Evolutionary conservation across 2,113 vertebrate genomes (phyloP), one percentile per base, ranked within the genome.

Genomic region (Syrrhaptes paradoxus): DNA sequence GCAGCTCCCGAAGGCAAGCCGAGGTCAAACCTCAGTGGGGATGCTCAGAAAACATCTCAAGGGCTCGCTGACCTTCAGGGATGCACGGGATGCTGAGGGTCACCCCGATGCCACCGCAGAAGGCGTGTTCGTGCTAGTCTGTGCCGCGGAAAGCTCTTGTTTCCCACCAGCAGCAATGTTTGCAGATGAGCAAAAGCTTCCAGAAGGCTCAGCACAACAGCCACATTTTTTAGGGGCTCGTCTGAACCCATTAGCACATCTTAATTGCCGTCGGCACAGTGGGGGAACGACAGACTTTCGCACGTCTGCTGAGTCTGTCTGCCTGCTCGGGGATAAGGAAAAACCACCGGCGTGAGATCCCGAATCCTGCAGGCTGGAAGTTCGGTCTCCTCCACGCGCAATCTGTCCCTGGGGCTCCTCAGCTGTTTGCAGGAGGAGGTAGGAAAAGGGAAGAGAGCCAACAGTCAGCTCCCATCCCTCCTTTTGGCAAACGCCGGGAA

Each of bases 161-260:
- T 78, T 75, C 92, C 78, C 95, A 72, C 87, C 95, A 68, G 74
- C 93, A 72, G 85, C 7, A 91, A 57, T 46, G 81, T 87, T 52
- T 95, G 94, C 94, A 93, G 95, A 90, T 91, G 92, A 97, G 62
- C 1, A 4, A 95, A 87, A 85, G 90, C 92, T 59, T 96, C 95
- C 95, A 96, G 96, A 97, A 96, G 95, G 95, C 95, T 87, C 71
- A 16, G 90, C 4, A 46, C 65, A 96, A 93, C 88, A 95, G 80
- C 88, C 92, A 68, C 78, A 41, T 91, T 85, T 96, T 94, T 85
- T 75, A 63, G 78, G 95, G 66, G 92, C 90, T 96, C 31, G 6
- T 72, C 78, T 45, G 85, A 93, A 66, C 67, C 85, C 90, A 92
- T 94, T 85, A 96, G 85, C 90, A 80, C 94, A 80, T 90, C 95